These are phyloP conservation scores for Oscheius sp. DNA, from an alignment of 2,888 invertebrate genomes.

Conservation along the genomic window DNA sequence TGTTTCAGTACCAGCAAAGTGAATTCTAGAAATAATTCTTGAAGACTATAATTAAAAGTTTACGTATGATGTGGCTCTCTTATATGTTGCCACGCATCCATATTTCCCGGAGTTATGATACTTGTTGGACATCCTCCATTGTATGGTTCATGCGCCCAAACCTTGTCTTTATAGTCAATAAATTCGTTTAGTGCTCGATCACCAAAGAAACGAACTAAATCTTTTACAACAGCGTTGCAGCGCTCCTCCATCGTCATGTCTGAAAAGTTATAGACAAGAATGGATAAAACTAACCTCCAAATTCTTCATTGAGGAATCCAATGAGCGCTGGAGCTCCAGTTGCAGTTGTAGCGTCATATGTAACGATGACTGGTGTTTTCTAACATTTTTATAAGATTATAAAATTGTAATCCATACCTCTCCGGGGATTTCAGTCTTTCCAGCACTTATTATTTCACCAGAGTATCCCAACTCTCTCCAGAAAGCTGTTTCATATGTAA, in stretches of 20 bases:
- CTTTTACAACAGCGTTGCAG: constrained; percentile 70
- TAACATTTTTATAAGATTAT: neutral
- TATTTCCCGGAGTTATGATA: constrained; percentile 69
- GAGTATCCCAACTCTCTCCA: constrained; percentile 72
- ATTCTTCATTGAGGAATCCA: constrained; percentile 68
- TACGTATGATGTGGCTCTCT: constrained; percentile 50
- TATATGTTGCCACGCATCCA: constrained; percentile 42
- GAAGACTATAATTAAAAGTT: neutral
- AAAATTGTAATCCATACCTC: constrained; percentile 31
- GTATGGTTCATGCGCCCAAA: constrained; percentile 72
- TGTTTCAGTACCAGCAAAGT: constrained; percentile 71
- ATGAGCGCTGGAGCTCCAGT: constrained; percentile 71
- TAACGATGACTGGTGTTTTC: constrained; percentile 35
- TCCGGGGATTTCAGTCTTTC: constrained; percentile 38
- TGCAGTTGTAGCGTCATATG: constrained; percentile 37
- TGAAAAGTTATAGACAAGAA: neutral
- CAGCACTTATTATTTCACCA: constrained; percentile 69
- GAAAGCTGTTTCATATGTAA: constrained; percentile 72
- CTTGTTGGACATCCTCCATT: constrained; percentile 72
- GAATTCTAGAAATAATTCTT: constrained; percentile 47
- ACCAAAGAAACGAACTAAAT: constrained; percentile 50
- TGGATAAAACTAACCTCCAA: constrained; percentile 22
- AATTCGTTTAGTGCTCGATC: constrained; percentile 46
- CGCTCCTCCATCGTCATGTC: constrained; percentile 63
- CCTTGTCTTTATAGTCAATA: constrained; percentile 69